A percentile compares a stretch with the other conserved stretches of the same genome.
Evolutionary conservation across 2,113 vertebrate genomes (phyloP).

Genomic region (Trogon melanurus): DNA sequence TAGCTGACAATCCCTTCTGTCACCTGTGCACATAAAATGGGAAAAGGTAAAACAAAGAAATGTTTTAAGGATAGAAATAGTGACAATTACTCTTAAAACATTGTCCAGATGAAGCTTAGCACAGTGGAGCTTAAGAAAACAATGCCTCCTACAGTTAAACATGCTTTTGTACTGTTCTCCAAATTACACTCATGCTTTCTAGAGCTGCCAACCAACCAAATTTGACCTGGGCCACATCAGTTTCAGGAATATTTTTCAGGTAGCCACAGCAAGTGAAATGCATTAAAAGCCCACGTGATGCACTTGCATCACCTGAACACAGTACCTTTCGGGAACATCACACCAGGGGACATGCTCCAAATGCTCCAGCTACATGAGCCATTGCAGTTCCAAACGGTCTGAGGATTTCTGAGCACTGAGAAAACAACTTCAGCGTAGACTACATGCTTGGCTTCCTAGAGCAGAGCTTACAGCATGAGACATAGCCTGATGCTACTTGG

Average conservation of each 20-base stretch:
- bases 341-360: not conserved
- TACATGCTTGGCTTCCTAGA: not conserved
- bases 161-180: not conserved
- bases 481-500: not conserved
- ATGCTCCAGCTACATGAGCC: not conserved
- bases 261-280: accelerated
- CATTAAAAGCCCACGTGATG: accelerated
- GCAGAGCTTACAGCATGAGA: accelerated
- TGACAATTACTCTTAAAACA: not conserved
- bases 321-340: not conserved
- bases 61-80: not conserved
- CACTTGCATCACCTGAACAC: not conserved
- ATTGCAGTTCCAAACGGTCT: not conserved
- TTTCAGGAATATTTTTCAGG: not conserved
- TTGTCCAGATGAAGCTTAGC: not conserved
- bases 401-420: not conserved
- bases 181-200: not conserved
- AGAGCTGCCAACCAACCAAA: not conserved
- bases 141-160: not conserved
- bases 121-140: not conserved
- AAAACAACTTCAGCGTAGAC: not conserved
- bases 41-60: not conserved
- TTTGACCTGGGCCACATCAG: not conserved
- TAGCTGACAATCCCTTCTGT: not conserved
- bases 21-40: accelerated